phyloP scores from a whole-genome alignment of 2,888 invertebrate genomes.

The Cyaniris semiargus region DNA sequence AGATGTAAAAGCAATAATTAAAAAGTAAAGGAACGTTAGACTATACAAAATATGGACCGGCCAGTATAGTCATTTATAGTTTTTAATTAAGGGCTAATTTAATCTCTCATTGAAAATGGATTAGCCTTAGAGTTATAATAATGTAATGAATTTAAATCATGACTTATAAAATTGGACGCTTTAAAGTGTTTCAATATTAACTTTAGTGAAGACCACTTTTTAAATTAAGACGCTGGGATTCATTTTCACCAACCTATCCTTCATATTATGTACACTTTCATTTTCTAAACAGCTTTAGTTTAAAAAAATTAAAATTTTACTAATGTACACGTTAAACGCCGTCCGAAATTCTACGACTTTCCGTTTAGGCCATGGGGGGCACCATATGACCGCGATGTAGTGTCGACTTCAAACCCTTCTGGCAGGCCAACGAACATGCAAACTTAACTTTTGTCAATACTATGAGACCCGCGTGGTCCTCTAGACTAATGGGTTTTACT shows the following conservation, averaged over 20 bases:
- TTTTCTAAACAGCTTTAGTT: background rate
- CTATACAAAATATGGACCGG: constrained; percentile 7
- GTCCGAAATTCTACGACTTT: too few relatives aligned
- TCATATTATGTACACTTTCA: background rate
- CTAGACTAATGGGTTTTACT: too few relatives aligned
- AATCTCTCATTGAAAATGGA: background rate
- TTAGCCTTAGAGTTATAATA: background rate
- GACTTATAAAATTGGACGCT: constrained; percentile 16
- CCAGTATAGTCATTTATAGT: constrained; percentile 28
- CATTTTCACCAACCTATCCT: background rate
- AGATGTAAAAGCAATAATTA: constrained; percentile 10
- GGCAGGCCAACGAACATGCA: too few relatives aligned
- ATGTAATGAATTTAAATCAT: constrained; percentile 18
- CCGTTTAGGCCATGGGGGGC: too few relatives aligned
- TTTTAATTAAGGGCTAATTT: constrained; percentile 16
- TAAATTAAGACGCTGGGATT: constrained; percentile 2
- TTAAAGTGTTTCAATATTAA: constrained; percentile 6
- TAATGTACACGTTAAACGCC: too few relatives aligned
- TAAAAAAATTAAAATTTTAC: too few relatives aligned
- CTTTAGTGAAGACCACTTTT: background rate
- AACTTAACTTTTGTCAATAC: too few relatives aligned
- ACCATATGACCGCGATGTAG: too few relatives aligned
- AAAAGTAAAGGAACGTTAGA: background rate
- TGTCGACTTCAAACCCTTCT: too few relatives aligned
- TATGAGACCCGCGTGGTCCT: too few relatives aligned